Conservation (phyloP, 2,888 invertebrate genomes). For the Nomada flava region DNA sequence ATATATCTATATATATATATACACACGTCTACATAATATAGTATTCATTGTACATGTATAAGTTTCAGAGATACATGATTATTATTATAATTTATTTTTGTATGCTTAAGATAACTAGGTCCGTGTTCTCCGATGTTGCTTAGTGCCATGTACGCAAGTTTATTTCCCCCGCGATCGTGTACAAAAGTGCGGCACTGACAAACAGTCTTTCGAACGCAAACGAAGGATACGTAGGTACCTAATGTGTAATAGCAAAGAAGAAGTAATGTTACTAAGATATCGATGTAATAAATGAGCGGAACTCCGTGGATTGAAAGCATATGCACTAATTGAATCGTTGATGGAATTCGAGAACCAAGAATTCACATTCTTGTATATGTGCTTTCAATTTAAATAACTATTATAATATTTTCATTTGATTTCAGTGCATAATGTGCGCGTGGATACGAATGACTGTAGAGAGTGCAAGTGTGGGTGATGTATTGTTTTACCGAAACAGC, state of each 20-base stretch:
- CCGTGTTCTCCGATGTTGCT: slow-evolving; percentile 66
- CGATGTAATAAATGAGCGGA: slow-evolving; percentile 27
- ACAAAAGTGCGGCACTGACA: slow-evolving; percentile 60
- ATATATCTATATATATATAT: slow-evolving; percentile 65
- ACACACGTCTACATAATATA: slow-evolving; percentile 74
- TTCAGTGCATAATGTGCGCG: slow-evolving; percentile 49
- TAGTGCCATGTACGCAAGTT: slow-evolving; percentile 71
- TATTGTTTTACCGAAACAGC: slow-evolving; percentile 61
- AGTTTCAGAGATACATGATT: slow-evolving; percentile 80
- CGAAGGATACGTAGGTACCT: slow-evolving; percentile 62
- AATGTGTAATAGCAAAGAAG: slow-evolving; percentile 61
- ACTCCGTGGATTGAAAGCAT: slow-evolving; percentile 49
- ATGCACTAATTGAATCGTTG: slow-evolving; percentile 20
- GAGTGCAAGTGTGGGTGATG: slow-evolving; percentile 47
- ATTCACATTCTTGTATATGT: slow-evolving; percentile 42
- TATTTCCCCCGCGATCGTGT: slow-evolving; percentile 52
- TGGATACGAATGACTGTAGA: slow-evolving; percentile 61
- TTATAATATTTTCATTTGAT: slow-evolving; percentile 46
- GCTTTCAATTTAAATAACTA: slow-evolving; percentile 55
- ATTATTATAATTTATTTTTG: slow-evolving; percentile 83
- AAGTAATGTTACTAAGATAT: slow-evolving; percentile 42
- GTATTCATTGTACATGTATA: slow-evolving; percentile 82
- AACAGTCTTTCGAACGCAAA: slow-evolving; percentile 42
- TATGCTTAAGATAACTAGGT: slow-evolving; percentile 79
- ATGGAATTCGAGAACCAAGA: slow-evolving; percentile 23